Conservation (phyloP, 2,113 vertebrate genomes). For the Gavialis gangeticus region DNA sequence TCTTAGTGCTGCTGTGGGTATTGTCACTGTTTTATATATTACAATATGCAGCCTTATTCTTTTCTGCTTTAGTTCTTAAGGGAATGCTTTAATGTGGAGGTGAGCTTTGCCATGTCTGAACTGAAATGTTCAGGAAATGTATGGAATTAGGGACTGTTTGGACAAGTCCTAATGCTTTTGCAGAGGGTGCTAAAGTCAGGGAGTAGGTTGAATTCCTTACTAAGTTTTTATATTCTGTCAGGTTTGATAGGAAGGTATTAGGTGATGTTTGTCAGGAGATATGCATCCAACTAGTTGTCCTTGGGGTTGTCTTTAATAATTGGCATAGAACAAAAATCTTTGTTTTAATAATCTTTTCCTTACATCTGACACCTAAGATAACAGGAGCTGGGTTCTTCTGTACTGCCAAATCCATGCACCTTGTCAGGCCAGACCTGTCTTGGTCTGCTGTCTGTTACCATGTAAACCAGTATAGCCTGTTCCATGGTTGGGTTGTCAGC, state of each 20-base stretch:
- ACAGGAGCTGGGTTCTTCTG: not conserved
- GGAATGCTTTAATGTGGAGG: not conserved
- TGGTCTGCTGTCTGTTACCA: too few relatives aligned
- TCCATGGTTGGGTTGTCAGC: too few relatives aligned
- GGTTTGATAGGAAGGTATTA: not conserved
- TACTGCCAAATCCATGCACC: not conserved
- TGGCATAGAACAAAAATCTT: not conserved
- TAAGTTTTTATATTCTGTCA: not conserved
- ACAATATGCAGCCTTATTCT: not conserved
- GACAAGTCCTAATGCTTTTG: not conserved
- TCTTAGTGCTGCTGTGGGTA: not conserved
- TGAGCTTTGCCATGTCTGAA: not conserved
- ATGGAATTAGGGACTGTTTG: not conserved
- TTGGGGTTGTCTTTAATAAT: not conserved
- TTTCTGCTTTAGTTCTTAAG: not conserved
- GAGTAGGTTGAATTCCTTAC: not conserved
- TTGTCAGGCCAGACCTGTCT: too few relatives aligned
- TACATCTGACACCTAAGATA: not conserved
- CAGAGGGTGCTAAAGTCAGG: not conserved
- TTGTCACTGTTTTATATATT: not conserved
- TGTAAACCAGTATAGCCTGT: too few relatives aligned
- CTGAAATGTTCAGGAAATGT: not conserved
- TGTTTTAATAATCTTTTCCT: not conserved
- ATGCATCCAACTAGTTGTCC: not conserved
- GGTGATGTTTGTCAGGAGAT: not conserved